Evolutionary conservation across 2,888 invertebrate species (phyloP), one percentile per base, ranked within the genome.

Genomic region (Drosophila formosana): DNA sequence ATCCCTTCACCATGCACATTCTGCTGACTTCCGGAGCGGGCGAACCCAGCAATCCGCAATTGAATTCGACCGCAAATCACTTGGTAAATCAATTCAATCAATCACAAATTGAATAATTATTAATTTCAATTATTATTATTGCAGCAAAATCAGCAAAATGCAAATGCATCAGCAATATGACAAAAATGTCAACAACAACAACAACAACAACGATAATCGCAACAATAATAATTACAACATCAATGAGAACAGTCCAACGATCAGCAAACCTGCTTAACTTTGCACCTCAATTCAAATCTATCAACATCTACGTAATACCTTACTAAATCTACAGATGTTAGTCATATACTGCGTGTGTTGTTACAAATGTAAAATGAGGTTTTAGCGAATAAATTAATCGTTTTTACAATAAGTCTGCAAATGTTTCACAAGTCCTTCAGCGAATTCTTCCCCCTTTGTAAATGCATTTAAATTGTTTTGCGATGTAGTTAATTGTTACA

Each of bases 271-370:
- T 93, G 46, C 69, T 93, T 25, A 93, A 93, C 82, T 91, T 94
- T 93, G 70, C 92, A 92, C 70, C 91, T 94, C 43, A 93, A 93
- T 84, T 94, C 94, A 56, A 93, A 93, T 45, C 90, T 94, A 32
- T 92, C 92, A 47, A 89, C 92, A 88, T 91, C 92, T 51, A 88
- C 91, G 80, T 90, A 91, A 85, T 78, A 68, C 56, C 66, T 57
- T 55, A 47, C 18, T 32, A 60, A 41, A 34, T 45, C 7, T 13
- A 6, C 71, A 65, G 55, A 73, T 57, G 43, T 64, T 68, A 80
- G 67, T 65, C 68, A 52, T 60, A 72, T 51, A 45, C 55, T 53
- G 11, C 41, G 45, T 66, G 70, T 75, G 68, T 73, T 67, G 58
- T 60, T 66, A 58, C 66, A 66, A 81, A 72, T 74, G 82, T 84